phyloP scores from a whole-genome alignment of 2,888 invertebrate species.

The Venusia cambrica region DNA sequence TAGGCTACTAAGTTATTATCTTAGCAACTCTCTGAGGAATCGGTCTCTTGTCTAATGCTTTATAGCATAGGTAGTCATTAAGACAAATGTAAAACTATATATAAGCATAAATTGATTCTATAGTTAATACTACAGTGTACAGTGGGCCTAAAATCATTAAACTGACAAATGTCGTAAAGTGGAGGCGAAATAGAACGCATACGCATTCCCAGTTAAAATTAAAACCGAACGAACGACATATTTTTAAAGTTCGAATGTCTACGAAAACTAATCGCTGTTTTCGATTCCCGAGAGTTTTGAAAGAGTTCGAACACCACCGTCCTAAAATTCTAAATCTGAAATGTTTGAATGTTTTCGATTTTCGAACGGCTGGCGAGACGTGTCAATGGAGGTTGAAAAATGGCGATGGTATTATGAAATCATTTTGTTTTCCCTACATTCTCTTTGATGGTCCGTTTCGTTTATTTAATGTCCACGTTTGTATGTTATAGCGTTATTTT shows the following conservation, averaged over 20 bases:
- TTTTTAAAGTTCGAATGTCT: slow-evolving; percentile 71
- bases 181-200: slow-evolving; percentile 71
- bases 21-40: too few relatives aligned
- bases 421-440: slow-evolving; percentile 38
- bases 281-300: slow-evolving; percentile 75
- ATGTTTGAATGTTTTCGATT: slow-evolving; percentile 76
- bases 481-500: slow-evolving; percentile 15
- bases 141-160: slow-evolving; percentile 27
- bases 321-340: slow-evolving; percentile 79
- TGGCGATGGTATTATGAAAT: slow-evolving; percentile 52
- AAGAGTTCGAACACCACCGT: slow-evolving; percentile 69
- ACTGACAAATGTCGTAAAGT: slow-evolving; percentile 69
- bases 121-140: too few relatives aligned
- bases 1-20: too few relatives aligned
- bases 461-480: slow-evolving; percentile 27
- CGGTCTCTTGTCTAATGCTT: too few relatives aligned
- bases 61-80: too few relatives aligned
- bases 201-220: slow-evolving; percentile 63
- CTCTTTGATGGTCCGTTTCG: slow-evolving; percentile 35
- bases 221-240: slow-evolving; percentile 77
- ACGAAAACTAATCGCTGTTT: slow-evolving; percentile 80
- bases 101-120: too few relatives aligned
- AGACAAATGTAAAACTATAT: too few relatives aligned
- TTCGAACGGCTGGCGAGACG: slow-evolving; percentile 65
- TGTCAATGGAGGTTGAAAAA: slow-evolving; percentile 58